These are phyloP conservation scores for Chaenogobius annularis DNA, from an alignment of 2,113 vertebrate genomes.

Conservation along the genomic window DNA sequence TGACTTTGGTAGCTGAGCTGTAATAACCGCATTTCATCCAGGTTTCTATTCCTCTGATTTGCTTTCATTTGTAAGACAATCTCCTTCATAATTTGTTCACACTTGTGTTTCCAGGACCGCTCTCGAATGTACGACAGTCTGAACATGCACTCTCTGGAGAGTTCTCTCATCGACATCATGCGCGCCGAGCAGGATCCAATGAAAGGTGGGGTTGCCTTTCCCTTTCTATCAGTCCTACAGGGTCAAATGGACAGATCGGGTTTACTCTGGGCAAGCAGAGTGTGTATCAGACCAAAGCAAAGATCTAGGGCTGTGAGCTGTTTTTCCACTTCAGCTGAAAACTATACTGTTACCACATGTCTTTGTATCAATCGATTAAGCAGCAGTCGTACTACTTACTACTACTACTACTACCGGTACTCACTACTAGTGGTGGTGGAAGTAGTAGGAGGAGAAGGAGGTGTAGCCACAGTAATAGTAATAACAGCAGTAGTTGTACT, in stretches of 20 bases:
- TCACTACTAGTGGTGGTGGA: too few relatives aligned
- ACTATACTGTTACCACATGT: conserved; percentile 56
- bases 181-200: conserved; percentile 96
- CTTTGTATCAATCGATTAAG: conserved; percentile 12
- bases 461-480: not conserved
- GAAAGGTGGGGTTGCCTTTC: conserved; percentile 83
- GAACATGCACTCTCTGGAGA: conserved; percentile 99
- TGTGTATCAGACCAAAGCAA: not conserved
- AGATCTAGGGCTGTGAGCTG: conserved; percentile 37
- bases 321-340: conserved; percentile 59
- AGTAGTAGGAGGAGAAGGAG: not conserved
- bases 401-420: not conserved
- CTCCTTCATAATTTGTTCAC: not conserved
- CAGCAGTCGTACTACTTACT: not conserved
- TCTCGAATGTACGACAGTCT: conserved; percentile 95
- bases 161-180: conserved; percentile 98
- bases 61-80: not conserved
- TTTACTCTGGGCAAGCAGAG: conserved; percentile 12
- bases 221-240: conserved; percentile 2
- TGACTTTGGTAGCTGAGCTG: too few relatives aligned
- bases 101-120: conserved; percentile 68
- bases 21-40: too few relatives aligned
- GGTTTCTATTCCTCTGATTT: not conserved
- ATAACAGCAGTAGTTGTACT: not conserved
- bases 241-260: conserved; percentile 30